Evolutionary conservation across 2,113 vertebrate species (phyloP), one percentile per base, ranked within the genome.

Genomic region (Cricetomys ansorgei): DNA sequence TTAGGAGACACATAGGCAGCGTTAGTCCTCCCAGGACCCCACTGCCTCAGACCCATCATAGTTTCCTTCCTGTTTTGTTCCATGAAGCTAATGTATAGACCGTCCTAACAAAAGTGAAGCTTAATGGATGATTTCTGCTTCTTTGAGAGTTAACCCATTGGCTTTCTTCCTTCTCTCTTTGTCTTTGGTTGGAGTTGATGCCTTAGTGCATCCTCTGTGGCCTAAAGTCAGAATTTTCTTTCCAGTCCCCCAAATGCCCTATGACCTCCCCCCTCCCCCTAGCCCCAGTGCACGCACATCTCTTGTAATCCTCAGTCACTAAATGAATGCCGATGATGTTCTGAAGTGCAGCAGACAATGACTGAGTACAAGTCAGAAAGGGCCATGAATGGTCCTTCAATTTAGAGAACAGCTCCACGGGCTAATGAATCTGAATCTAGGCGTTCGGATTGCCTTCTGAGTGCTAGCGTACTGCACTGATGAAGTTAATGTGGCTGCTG

Each of bases 21-120:
- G 13, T 10, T 40, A n/a, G 50, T 34, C 17, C 3, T 88, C 31
- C 11, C 0, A 34, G 48, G 11, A 40, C 27, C 7, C 73, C 0
- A 0, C 6, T 2, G 69, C 16, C 3, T 57, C 79, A 70, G 79
- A 55, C 23, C 2, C 7, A 3, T 29, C 40, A 19, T 0, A 23
- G 10, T 31, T 45, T 84, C 53, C 59, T 91, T 83, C 48, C 17
- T 70, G 16, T 31, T 43, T 64, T 53, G 72, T 15, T 92, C 0
- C 55, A 19, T 25, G 13, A 16, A 7, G 12, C 34, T 77, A 72
- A 93, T 53, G 37, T n/a, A 27, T 5, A 21, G 7, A 40, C 27
- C n/a, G 90, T 76, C 43, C 11, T 27, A 70, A 34, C 5, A 65
- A 55, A 50, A n/a, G 29, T 31, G 16, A 64, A 70, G 11, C 23